Percentiles rank a stretch among this genome's conserved stretches.
phyloP scores from a whole-genome alignment of 2,888 invertebrate species.

The Synanthedon myopaeformis region DNA sequence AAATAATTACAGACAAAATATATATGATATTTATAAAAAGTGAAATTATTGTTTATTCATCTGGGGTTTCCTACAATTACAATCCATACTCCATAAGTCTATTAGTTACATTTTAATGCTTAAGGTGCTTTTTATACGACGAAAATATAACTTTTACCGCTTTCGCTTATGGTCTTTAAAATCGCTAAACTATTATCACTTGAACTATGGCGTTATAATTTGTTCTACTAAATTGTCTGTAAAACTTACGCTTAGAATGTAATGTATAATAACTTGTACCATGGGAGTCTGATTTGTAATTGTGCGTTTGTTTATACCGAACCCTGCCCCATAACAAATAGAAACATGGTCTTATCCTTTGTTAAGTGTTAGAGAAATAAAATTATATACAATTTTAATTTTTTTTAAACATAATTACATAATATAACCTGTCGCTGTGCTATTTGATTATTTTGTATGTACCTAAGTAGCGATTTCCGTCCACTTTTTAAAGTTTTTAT shows the following conservation, averaged over 20 bases:
- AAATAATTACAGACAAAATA: too few species aligned
- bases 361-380: too few species aligned
- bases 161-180: too few species aligned
- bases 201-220: constrained; percentile 40
- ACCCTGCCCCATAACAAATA: neutral
- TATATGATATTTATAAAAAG: too few species aligned
- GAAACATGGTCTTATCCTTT: neutral
- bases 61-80: too few species aligned
- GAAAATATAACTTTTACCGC: too few species aligned
- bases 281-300: constrained; percentile 54
- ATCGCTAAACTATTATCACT: constrained; percentile 15
- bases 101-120: too few species aligned
- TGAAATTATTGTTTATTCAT: too few species aligned
- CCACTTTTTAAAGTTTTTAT: too few species aligned
- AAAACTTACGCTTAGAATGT: constrained; percentile 56
- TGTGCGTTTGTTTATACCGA: constrained; percentile 22
- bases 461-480: too few species aligned
- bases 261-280: constrained; percentile 60
- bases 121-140: too few species aligned
- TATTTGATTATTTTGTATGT: neutral
- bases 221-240: constrained; percentile 66
- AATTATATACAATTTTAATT: constrained; percentile 9
- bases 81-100: too few species aligned
- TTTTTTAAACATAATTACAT: neutral
- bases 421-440: neutral